phyloP scores from a whole-genome alignment of 2,888 invertebrate genomes.

The Tanaodytes sp. region DNA sequence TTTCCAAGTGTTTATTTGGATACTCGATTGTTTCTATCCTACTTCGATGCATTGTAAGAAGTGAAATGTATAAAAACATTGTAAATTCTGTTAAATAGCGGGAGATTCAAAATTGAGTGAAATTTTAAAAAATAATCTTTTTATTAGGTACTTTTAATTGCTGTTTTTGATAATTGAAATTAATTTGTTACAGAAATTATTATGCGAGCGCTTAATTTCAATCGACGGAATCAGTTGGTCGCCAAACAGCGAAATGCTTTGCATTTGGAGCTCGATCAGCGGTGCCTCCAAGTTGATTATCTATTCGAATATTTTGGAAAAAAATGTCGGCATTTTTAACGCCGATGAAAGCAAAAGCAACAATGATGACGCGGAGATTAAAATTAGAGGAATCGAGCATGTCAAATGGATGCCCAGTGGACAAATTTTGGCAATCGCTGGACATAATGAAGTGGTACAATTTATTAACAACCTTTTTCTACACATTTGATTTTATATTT shows the following conservation, averaged over 20 bases:
- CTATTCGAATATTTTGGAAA: conserved; percentile 65
- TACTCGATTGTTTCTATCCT: no score
- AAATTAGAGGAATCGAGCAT: conserved; percentile 65
- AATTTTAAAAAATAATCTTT: no score
- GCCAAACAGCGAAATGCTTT: conserved; percentile 66
- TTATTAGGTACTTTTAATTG: no score
- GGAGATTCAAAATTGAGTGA: no score
- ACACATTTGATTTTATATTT: neutral
- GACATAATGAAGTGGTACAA: conserved; percentile 68
- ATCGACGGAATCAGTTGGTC: conserved; percentile 69
- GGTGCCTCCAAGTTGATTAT: conserved; percentile 65
- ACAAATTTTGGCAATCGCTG: conserved; percentile 67
- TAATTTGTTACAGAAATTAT: no score
- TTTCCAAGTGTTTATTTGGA: no score
- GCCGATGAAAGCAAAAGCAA: conserved; percentile 53
- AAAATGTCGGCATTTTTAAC: conserved; percentile 64
- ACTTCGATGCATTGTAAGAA: no score
- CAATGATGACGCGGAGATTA: conserved; percentile 33
- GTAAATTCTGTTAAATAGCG: no score
- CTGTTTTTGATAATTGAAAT: no score
- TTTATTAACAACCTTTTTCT: no score
- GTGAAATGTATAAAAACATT: no score
- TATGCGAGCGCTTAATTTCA: conserved; percentile 64
- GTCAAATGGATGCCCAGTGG: conserved; percentile 68
- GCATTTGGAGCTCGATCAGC: conserved; percentile 68